These are phyloP conservation scores for Natrix natrix DNA, from an alignment of 2,797 vertebrate genomes.

Conservation along the genomic window DNA sequence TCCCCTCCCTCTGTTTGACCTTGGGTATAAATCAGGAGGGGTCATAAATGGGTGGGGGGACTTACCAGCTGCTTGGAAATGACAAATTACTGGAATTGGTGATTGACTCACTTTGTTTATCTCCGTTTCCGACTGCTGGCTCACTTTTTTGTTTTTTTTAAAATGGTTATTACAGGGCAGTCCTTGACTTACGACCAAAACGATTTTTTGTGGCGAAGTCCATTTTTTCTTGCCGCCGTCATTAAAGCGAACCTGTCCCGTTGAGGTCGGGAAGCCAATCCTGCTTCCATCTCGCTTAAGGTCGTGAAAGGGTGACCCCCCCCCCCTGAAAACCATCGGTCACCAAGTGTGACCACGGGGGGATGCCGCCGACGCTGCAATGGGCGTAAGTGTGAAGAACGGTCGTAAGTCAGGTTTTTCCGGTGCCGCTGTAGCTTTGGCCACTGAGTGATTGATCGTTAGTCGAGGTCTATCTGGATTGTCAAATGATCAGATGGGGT, in stretches of 20 bases:
- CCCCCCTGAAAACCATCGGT: no score
- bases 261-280: no score
- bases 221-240: neutral
- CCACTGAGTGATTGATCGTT: neutral
- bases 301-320: no score
- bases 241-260: neutral
- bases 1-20: neutral
- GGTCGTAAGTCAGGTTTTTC: no score
- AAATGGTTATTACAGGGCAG: no score
- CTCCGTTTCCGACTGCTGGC: neutral
- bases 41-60: neutral
- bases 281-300: no score
- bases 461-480: neutral
- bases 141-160: no score
- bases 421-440: neutral
- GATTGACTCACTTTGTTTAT: neutral
- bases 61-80: neutral
- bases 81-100: neutral
- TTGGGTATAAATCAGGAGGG: neutral
- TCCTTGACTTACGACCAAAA: neutral
- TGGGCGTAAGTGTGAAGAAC: no score
- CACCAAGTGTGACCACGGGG: no score
- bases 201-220: neutral
- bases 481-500: no score
- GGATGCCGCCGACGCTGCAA: fast-evolving